Base-by-base conservation (phyloP, 2,113 vertebrate species). In the human (Homo sapiens) region DNA sequence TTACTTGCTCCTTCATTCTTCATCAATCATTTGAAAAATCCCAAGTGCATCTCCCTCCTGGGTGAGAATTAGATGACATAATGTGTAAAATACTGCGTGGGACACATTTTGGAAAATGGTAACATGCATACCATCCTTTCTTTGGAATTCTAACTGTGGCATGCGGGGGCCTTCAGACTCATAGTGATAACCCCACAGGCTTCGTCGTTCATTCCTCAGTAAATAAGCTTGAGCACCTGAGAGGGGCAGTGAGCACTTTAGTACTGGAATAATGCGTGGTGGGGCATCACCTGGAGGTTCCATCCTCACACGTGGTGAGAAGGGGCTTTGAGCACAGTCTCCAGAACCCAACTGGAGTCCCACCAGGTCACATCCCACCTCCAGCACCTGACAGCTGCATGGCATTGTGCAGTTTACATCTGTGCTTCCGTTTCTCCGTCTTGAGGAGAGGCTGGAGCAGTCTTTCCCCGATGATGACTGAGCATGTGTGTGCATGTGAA, bases 401-500 rank as follows among this genome's bases (percentile, higher is more conserved):
- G 66, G 40, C 50, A 43, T 6, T 0, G 8, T 35, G n/a, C 50
- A 2, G 3, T 2, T 40, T 35, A 17, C 16, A 9, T 38, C 32
- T 4, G 38, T 8, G 45, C 40, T 48, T 79, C 52, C 0, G 3
- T 90, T 64, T 91, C 80, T 68, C 14, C 20, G 2, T 59, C 20
- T 0, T 48, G 20, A 48, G 22, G 17, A 75, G 12, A 32, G 1
- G 32, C 16, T 43, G 6, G 9, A 4, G 2, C 50, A 35, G 23
- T 13, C 18, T 76, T 25, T 61, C 70, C 48, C 30, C 1, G 5
- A 43, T 7, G 32, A 55, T 8, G 30, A 78, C 1, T 8, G 55
- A 43, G 25, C 1, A 0, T 2, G 0, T 16, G 32, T n/a, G 8
- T 2, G 11, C 27, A 2, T 0, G 8, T 12, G 1, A 73, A 11